Percentiles rank a stretch among this genome's conserved stretches.
Evolutionary conservation across 2,888 invertebrate species (phyloP).

Genomic region (Ptycholaimellus sp.): DNA sequence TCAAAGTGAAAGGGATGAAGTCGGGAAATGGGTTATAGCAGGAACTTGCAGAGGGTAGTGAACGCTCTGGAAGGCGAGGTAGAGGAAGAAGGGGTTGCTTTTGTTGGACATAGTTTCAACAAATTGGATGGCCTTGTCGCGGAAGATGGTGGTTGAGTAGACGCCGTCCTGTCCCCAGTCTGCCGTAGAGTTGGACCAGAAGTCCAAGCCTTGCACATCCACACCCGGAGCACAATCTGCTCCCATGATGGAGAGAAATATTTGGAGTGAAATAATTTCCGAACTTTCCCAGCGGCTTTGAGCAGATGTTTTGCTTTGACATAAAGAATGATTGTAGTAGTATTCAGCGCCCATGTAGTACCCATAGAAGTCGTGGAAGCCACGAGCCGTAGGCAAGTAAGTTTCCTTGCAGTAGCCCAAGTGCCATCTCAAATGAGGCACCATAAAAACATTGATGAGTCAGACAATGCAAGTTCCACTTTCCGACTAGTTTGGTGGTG

Average conservation of each 20-base stretch:
- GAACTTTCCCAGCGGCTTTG: too few species aligned
- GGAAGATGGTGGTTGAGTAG: constrained; percentile 15
- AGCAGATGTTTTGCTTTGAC: too few species aligned
- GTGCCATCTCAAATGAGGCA: constrained; percentile 28
- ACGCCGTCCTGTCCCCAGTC: constrained; percentile 15
- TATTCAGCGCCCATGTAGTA: constrained; percentile 26
- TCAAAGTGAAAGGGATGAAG: neutral
- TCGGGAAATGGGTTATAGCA: neutral
- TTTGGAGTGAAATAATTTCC: too few species aligned
- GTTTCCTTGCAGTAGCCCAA: constrained; percentile 30
- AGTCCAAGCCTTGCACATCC: constrained; percentile 16
- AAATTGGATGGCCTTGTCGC: neutral
- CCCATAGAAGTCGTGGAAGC: constrained; percentile 33
- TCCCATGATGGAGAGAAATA: too few species aligned
- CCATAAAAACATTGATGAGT: neutral
- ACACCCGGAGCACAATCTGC: constrained; percentile 12
- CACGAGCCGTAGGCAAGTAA: constrained; percentile 28
- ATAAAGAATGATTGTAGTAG: constrained; percentile 18
- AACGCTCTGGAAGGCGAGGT: constrained; percentile 23
- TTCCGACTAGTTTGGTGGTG: constrained; percentile 21
- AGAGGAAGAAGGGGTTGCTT: constrained; percentile 20
- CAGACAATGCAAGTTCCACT: constrained; percentile 9
- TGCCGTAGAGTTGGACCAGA: constrained; percentile 16
- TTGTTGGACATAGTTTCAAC: neutral
- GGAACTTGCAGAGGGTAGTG: constrained; percentile 23